These are phyloP conservation scores for Acrocephalus arundinaceus DNA, from an alignment of 2,113 vertebrate species.

Conservation along the genomic window DNA sequence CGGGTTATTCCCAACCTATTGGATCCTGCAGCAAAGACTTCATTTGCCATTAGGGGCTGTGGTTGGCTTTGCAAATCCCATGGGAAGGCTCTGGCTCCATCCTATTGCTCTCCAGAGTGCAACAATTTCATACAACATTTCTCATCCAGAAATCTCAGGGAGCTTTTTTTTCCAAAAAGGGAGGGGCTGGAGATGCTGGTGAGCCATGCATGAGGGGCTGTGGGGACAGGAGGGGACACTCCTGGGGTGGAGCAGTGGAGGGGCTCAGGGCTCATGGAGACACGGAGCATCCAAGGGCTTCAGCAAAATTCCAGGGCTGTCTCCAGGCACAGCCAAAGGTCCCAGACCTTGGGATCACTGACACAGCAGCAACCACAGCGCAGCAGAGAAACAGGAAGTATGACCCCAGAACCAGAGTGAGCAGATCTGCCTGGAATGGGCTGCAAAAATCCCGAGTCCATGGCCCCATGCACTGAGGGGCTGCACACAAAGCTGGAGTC, in stretches of 20 bases:
- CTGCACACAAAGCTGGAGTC: not conserved
- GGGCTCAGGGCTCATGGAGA: not conserved
- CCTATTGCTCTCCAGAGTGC: constrained; percentile 1
- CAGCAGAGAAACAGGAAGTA: not conserved
- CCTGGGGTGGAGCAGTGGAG: not conserved
- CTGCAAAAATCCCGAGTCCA: not conserved
- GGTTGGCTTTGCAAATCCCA: constrained; percentile 11
- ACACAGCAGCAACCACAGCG: not conserved
- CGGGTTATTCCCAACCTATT: not conserved
- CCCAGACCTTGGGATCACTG: not conserved
- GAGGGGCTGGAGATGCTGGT: not conserved
- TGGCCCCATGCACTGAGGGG: not conserved
- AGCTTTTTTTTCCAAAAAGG: not conserved
- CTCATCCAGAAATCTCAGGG: not conserved
- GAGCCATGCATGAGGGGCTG: rapidly evolving
- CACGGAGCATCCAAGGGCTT: not conserved
- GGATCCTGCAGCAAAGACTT: not conserved
- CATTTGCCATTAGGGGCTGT: not conserved
- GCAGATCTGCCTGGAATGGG: not conserved
- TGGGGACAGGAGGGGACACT: not conserved
- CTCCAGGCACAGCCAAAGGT: not conserved
- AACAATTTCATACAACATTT: not conserved
- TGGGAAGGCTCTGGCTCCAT: not conserved
- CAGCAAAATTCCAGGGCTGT: not conserved
- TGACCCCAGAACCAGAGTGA: not conserved